phyloP scores from a whole-genome alignment of 2,888 invertebrate species.

The Ophion slaviceki region DNA sequence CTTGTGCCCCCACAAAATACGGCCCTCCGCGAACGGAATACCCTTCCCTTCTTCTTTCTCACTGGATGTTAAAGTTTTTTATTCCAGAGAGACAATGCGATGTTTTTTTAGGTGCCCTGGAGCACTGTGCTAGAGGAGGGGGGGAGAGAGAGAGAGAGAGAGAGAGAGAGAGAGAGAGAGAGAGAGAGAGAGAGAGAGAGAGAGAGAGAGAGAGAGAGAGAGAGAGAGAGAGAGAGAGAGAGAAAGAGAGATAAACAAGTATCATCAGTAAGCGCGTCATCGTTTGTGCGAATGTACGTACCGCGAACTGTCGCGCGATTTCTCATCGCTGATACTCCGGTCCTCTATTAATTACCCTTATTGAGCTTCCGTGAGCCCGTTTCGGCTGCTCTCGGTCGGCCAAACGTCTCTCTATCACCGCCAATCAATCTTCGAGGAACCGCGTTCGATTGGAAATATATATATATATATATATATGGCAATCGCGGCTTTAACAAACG shows the following conservation, averaged over 20 bases:
- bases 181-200: not conserved
- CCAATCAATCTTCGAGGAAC: conserved; percentile 80
- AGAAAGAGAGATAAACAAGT: no score
- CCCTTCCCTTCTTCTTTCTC: not conserved
- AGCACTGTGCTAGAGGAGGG: no score
- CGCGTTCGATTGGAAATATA: conserved; percentile 66
- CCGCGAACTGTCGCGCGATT: conserved; percentile 24
- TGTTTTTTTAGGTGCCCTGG: no score
- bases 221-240: conserved; percentile 4
- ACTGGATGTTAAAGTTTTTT: no score
- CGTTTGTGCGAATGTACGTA: conserved; percentile 19
- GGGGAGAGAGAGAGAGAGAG: not conserved
- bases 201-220: not conserved
- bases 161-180: conserved; percentile 4
- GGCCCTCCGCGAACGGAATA: no score
- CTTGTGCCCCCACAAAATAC: no score
- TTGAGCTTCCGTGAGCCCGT: conserved; percentile 80
- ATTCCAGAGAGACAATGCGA: no score
- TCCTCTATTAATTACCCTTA: conserved; percentile 81
- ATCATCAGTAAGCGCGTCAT: conserved; percentile 9
- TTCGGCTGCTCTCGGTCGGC: conserved; percentile 69
- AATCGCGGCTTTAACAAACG: conserved; percentile 78
- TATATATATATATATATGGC: conserved; percentile 12
- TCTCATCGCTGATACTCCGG: conserved; percentile 47
- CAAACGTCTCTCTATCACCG: conserved; percentile 80